Evolutionary conservation across 2,888 invertebrate species (phyloP).

Genomic region (Eupithecia exiguata): DNA sequence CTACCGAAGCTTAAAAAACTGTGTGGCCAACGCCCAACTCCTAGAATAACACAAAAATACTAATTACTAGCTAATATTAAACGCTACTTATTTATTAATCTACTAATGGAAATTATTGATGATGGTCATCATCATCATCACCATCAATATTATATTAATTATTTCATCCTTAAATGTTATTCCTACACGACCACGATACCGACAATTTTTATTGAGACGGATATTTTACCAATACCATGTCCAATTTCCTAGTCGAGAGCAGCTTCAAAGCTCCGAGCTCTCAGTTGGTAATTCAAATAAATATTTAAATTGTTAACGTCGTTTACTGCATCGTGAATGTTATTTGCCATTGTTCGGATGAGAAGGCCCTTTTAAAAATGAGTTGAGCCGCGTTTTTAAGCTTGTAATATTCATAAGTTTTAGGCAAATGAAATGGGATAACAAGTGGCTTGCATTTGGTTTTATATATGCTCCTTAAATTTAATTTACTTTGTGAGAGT

Average conservation of each 20-base stretch:
- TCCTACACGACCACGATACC: no score
- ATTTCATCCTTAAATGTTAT: no score
- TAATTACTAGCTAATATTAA: no score
- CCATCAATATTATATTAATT: no score
- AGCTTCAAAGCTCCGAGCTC: neutral
- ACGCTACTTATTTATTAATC: no score
- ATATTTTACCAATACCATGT: neutral
- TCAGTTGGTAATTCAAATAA: slow-evolving; percentile 56
- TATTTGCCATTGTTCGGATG: slow-evolving; percentile 60
- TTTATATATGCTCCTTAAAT: neutral
- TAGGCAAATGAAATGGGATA: slow-evolving; percentile 41
- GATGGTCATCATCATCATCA: no score
- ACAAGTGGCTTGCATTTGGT: neutral
- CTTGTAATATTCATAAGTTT: slow-evolving; percentile 51
- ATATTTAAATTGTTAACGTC: slow-evolving; percentile 53
- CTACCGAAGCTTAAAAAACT: no score
- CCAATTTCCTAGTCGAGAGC: neutral
- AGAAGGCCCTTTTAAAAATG: slow-evolving; percentile 53
- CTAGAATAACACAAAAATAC: no score
- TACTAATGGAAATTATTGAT: no score
- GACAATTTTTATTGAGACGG: no score
- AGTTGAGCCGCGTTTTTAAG: slow-evolving; percentile 47
- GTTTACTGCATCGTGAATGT: slow-evolving; percentile 60
- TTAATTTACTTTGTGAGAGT: neutral
- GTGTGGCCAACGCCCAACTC: no score